phyloP scores from a whole-genome alignment of 2,113 vertebrate species.

The Equus przewalskii region DNA sequence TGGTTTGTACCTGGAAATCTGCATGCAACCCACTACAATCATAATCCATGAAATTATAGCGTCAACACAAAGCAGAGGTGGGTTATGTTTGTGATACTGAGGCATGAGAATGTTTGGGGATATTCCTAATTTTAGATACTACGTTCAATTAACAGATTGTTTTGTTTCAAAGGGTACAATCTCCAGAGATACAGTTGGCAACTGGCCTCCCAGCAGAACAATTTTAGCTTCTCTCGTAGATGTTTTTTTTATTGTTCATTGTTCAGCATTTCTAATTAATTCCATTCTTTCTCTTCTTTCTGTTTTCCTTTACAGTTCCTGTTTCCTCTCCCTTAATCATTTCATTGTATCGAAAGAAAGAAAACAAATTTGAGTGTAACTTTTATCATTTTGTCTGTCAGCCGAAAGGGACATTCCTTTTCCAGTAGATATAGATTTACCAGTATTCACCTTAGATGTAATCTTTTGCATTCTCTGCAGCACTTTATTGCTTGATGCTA shows the following conservation, averaged over 20 bases:
- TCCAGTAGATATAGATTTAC: not conserved
- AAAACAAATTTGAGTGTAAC: not conserved
- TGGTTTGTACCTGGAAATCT: not conserved
- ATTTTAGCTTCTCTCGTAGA: not conserved
- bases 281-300: not conserved
- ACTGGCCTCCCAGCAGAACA: not conserved
- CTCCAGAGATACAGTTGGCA: not conserved
- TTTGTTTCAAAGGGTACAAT: constrained; percentile 6
- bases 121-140: not conserved
- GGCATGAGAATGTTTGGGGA: not conserved
- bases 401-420: not conserved
- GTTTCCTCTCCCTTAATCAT: not conserved
- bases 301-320: constrained; percentile 36
- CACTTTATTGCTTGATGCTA: not conserved
- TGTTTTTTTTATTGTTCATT: not conserved
- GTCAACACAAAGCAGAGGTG: not conserved
- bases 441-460: not conserved
- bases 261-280: not conserved
- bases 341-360: constrained; percentile 43
- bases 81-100: not conserved
- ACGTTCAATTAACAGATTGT: not conserved
- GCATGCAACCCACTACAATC: not conserved
- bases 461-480: not conserved
- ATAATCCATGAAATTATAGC: not conserved
- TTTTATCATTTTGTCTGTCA: not conserved